Base-by-base conservation (phyloP, 2,888 invertebrate genomes). In the Beris morrisii region DNA sequence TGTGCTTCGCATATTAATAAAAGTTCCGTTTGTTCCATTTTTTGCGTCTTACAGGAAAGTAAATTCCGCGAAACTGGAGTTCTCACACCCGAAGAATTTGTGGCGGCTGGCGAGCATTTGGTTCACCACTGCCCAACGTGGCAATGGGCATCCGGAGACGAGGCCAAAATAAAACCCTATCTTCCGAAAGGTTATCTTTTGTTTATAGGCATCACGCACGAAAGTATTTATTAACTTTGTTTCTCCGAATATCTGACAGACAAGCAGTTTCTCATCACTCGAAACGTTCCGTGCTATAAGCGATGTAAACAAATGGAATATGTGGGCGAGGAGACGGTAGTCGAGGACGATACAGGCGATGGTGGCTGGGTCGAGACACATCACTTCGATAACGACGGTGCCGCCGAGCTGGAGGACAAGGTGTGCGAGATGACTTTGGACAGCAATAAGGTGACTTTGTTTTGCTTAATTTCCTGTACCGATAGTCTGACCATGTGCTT, bases 101-200 rank as follows among this genome's bases (percentile, higher is more conserved):
- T 99, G 4, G 95, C 92, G 4, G 98, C 99, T 22, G 99, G 99
- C 1, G 98, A 99, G 77, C 98, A 99, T 81, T 82, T 99, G 65
- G 97, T 98, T 0, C 97, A 99, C 81, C 97, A 98, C 78, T 99
- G 98, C 77, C 98, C 99, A 0, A 98, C 99, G 0, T 99, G 99
- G 99, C 94, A 96, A 77, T 99, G 99, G 99, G 90, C 93, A 0
- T 74, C 78, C 0, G 97, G 97, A 0, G 97, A 98, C 78, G 92
- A 94, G 72, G 84, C 89, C n/a, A 92, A 92, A 81, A 82, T 88
- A 31, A 93, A 95, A 76, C 82, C 91, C 0, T 98, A 97, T 82
- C 84, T 99, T 70, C 99, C 99, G 0, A 79, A 79, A 74, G 79
- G 79, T 76, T 67, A 69, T 30, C 38, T 38, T 38, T 38, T 38